Percentiles rank a stretch among this genome's conserved stretches.
phyloP scores from a whole-genome alignment of 2,113 vertebrate genomes.

The Poicephalus gulielmi region DNA sequence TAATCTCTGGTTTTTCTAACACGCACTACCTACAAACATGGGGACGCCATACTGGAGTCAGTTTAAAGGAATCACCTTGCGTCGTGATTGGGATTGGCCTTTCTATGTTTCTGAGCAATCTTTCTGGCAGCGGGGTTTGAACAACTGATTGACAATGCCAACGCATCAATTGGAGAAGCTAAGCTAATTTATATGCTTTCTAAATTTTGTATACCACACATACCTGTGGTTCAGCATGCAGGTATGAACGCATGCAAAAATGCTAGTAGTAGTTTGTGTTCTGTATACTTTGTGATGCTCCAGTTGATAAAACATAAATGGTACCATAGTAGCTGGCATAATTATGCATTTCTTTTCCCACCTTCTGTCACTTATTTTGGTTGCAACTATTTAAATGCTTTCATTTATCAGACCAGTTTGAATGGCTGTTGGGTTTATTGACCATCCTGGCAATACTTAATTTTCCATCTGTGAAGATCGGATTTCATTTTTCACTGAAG shows the following conservation, averaged over 20 bases:
- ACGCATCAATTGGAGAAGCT: neutral
- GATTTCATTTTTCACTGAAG: constrained; percentile 28
- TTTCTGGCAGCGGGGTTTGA: neutral
- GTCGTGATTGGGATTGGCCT: neutral
- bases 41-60: neutral
- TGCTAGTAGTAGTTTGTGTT: neutral
- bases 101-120: neutral
- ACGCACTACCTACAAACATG: neutral
- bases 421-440: constrained; percentile 57
- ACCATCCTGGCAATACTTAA: constrained; percentile 53
- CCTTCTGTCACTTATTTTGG: constrained; percentile 54
- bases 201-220: neutral
- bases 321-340: neutral
- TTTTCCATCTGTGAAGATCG: constrained; percentile 47
- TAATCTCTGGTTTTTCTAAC: neutral
- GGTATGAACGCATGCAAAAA: neutral
- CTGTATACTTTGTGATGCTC: neutral
- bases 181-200: neutral
- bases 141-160: fast-evolving
- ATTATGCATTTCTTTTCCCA: constrained; percentile 53
- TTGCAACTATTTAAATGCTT: constrained; percentile 62
- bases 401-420: constrained; percentile 51
- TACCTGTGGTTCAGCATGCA: neutral
- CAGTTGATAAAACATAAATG: neutral
- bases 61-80: neutral